Conservation (phyloP, 1,140 invertebrate species). For the Tribolium castaneum region DNA sequence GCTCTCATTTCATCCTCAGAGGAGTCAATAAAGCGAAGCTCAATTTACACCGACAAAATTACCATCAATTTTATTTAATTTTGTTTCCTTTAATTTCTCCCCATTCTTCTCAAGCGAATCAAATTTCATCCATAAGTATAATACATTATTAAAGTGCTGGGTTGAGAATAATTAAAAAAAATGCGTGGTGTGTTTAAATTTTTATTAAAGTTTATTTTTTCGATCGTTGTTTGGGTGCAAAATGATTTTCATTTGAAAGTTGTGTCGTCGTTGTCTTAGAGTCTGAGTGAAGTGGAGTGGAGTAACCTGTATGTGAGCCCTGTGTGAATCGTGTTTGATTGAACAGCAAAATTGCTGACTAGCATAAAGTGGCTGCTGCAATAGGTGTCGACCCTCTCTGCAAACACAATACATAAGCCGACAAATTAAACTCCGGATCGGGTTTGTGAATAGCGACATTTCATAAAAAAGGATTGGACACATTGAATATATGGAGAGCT, state of each 20-base stretch:
- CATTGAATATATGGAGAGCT: constrained; percentile 46
- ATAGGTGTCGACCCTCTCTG: constrained; percentile 51
- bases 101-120: not conserved
- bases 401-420: constrained; percentile 51
- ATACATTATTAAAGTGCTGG: too few relatives aligned
- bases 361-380: constrained; percentile 45
- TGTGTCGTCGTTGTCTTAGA: not conserved
- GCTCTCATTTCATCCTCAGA: constrained; percentile 45
- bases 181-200: too few relatives aligned
- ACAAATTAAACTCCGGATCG: constrained; percentile 48
- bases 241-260: not conserved
- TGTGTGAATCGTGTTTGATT: constrained; percentile 44
- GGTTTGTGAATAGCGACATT: constrained; percentile 48
- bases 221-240: not conserved
- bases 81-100: not conserved
- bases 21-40: constrained; percentile 47
- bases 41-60: constrained; percentile 42
- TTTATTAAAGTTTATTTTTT: too few relatives aligned
- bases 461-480: constrained; percentile 53
- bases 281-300: not conserved
- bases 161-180: too few relatives aligned
- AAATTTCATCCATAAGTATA: not conserved
- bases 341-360: constrained; percentile 49
- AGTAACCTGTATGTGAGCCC: not conserved
- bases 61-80: constrained; percentile 21